Conservation (phyloP, 2,113 vertebrate species). For the Cariama cristata region DNA sequence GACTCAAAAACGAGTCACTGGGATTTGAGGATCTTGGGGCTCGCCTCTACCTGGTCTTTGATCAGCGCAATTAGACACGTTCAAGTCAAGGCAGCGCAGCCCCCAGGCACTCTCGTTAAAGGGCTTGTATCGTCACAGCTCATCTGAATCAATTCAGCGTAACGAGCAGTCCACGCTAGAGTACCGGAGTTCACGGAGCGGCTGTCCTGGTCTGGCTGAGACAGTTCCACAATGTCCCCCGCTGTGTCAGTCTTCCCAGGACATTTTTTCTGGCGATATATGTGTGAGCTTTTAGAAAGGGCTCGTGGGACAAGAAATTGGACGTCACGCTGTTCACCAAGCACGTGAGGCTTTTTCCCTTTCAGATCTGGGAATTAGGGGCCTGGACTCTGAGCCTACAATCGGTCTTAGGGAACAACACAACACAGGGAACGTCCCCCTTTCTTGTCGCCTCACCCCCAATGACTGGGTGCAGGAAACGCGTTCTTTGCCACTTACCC, state of each 20-base stretch:
- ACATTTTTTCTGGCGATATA: background rate
- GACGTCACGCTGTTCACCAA: background rate
- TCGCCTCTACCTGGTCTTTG: background rate
- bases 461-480: background rate
- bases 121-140: background rate
- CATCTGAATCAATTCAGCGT: background rate
- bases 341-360: background rate
- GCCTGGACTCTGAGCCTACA: background rate
- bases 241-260: background rate
- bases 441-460: background rate
- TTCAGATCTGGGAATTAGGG: background rate
- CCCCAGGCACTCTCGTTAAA: background rate
- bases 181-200: background rate
- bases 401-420: background rate
- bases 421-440: background rate
- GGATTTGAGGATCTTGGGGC: background rate
- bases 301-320: background rate
- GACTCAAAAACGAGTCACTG: background rate
- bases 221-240: background rate
- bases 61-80: background rate
- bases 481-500: background rate
- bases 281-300: background rate
- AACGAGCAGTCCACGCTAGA: background rate
- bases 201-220: background rate
- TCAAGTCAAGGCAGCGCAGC: background rate